phyloP scores from a whole-genome alignment of 2,888 invertebrate genomes.

The Romanomermis culicivorax region DNA sequence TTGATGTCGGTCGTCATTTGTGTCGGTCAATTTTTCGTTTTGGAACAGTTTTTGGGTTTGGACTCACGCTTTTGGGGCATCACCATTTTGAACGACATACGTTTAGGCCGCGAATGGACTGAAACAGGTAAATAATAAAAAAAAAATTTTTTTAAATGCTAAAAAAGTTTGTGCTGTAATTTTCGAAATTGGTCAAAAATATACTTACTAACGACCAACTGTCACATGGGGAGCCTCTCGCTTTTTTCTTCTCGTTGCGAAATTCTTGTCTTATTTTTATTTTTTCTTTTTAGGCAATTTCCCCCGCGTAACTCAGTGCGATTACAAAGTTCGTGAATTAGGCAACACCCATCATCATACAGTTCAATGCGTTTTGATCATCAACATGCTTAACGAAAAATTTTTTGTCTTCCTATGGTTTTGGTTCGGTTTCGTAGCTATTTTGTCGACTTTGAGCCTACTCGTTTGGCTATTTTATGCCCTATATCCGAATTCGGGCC shows the following conservation, averaged over 20 bases:
- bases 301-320: slow-evolving; percentile 13
- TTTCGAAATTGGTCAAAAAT: background rate
- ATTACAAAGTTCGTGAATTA: slow-evolving; percentile 9
- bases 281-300: no score
- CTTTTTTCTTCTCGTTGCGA: no score
- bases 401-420: slow-evolving; percentile 15
- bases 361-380: slow-evolving; percentile 13
- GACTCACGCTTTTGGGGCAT: background rate
- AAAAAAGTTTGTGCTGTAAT: background rate
- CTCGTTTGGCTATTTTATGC: background rate
- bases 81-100: background rate
- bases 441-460: background rate
- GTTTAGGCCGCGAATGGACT: background rate
- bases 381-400: slow-evolving; percentile 25
- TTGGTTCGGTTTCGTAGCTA: slow-evolving; percentile 12
- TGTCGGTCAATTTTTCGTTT: background rate
- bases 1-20: background rate
- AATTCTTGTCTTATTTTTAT: no score
- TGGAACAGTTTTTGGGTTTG: background rate
- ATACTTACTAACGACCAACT: background rate
- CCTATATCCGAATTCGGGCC: background rate
- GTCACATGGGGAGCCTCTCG: no score
- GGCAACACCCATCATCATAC: slow-evolving; percentile 7
- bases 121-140: background rate
- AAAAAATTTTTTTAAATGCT: background rate